Conservation (phyloP, 2,797 vertebrate species). For the Kryptopterus vitreolus region DNA sequence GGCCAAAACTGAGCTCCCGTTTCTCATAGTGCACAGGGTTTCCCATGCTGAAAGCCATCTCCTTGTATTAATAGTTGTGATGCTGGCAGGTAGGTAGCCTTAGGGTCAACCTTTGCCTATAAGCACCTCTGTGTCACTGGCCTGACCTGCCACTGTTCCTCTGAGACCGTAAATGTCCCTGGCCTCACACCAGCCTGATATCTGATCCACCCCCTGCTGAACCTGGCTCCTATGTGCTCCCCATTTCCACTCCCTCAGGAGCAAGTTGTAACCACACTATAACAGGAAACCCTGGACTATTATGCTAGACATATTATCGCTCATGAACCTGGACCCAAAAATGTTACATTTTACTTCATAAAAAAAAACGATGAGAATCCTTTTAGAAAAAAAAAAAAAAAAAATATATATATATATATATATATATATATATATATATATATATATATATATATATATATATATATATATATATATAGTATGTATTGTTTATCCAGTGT, state of each 20-base stretch:
- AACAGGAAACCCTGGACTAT: conserved; percentile 41
- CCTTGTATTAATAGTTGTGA: conserved; percentile 23
- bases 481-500: too few relatives aligned
- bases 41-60: conserved; percentile 35
- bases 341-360: conserved; percentile 27
- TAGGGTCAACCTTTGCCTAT: conserved; percentile 16
- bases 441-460: too few relatives aligned
- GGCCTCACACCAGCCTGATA: conserved; percentile 54
- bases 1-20: conserved; percentile 16
- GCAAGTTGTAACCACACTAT: conserved; percentile 37
- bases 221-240: conserved; percentile 43
- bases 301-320: conserved; percentile 35
- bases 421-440: too few relatives aligned
- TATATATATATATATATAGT: too few relatives aligned
- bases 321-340: conserved; percentile 34
- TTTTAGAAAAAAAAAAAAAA: too few relatives aligned
- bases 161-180: conserved; percentile 49
- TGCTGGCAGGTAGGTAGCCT: conserved; percentile 38
- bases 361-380: too few relatives aligned
- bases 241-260: conserved; percentile 54
- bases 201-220: conserved; percentile 56
- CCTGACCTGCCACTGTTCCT: conserved; percentile 42
- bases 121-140: conserved; percentile 37
- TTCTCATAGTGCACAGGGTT: conserved; percentile 1
- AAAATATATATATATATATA: too few relatives aligned